Base-by-base conservation (phyloP, 2,797 vertebrate genomes). In the Catamblyrhynchus diadema region DNA sequence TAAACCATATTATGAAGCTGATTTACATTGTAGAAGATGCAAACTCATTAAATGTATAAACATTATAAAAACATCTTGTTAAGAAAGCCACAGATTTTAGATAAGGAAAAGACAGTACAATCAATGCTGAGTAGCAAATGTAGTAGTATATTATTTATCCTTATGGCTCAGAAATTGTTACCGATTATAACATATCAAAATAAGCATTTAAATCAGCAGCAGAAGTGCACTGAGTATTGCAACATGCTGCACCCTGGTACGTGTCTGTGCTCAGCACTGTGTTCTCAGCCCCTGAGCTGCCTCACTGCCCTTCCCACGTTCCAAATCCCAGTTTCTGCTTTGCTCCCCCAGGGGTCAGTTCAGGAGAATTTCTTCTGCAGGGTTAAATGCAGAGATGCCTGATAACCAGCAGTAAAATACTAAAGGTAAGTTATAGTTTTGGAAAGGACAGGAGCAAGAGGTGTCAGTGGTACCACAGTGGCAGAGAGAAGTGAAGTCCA, bases 221-320 rank as follows among this genome's bases (percentile, higher is more conserved):
- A 45, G 65, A 41, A 35, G 30, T 24, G n/a, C 27, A 2, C 2
- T 45, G 71, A 35, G 1, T 20, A 5, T 61, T 15, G 8, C 60
- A 60, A 14, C 51, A 16, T 0, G 1, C 19, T 7, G 21, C 25
- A 14, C 41, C 39, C 15, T 33, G 0, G 1, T 6, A 19, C 2
- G 1, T 57, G 35, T 56, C 59, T 50, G 66, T 80, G 67, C 60
- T 50, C 66, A 57, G 51, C 6, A 13, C 44, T 71, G 80, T 27
- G 23, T 41, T 65, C 66, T n/a, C 81, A 84, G 87, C 59, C 53
- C 73, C 66, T 41, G 66, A 35, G 41, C 66, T 78, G 73, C 73
- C 60, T 71, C 66, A 1, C 10, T 24, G 41, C 16, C 22, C 41
- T 57, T 73, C 60, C 81, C 89, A 32, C 1, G 0, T 69, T 53